phyloP scores from a whole-genome alignment of 2,888 invertebrate genomes.

The Aradus depressus region DNA sequence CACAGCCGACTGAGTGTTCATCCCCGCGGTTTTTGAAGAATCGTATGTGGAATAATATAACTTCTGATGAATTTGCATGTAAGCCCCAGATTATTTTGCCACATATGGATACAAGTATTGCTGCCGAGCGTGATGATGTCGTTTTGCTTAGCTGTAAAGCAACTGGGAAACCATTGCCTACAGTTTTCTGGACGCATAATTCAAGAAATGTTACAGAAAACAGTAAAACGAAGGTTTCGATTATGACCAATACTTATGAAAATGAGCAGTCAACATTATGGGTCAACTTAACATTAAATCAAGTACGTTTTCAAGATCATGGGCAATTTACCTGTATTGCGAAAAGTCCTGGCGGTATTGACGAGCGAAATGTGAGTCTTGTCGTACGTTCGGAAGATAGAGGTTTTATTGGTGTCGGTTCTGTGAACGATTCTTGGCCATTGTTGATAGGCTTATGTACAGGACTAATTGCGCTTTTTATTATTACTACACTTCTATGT shows the following conservation, averaged over 20 bases:
- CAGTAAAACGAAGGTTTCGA: conserved; percentile 31
- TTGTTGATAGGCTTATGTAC: conserved; percentile 41
- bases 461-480: conserved; percentile 41
- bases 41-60: conserved; percentile 55
- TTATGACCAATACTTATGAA: conserved; percentile 14
- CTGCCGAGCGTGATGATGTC: conserved; percentile 49
- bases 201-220: conserved; percentile 43
- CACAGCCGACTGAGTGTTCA: conserved; percentile 59
- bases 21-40: conserved; percentile 57
- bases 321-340: conserved; percentile 71
- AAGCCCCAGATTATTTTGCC: conserved; percentile 61
- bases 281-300: conserved; percentile 58
- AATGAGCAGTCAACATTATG: conserved; percentile 36
- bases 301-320: conserved; percentile 51
- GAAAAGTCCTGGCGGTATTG: conserved; percentile 67
- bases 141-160: conserved; percentile 66
- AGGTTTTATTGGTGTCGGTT: conserved; percentile 23
- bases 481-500: conserved; percentile 42
- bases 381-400: conserved; percentile 31
- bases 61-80: conserved; percentile 61
- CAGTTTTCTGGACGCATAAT: conserved; percentile 61
- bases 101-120: conserved; percentile 44
- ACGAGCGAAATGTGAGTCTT: conserved; percentile 61
- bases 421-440: conserved; percentile 38
- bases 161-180: conserved; percentile 61